These are phyloP conservation scores for Ceratina japonica DNA, from an alignment of 1,140 invertebrate species.

Conservation along the genomic window DNA sequence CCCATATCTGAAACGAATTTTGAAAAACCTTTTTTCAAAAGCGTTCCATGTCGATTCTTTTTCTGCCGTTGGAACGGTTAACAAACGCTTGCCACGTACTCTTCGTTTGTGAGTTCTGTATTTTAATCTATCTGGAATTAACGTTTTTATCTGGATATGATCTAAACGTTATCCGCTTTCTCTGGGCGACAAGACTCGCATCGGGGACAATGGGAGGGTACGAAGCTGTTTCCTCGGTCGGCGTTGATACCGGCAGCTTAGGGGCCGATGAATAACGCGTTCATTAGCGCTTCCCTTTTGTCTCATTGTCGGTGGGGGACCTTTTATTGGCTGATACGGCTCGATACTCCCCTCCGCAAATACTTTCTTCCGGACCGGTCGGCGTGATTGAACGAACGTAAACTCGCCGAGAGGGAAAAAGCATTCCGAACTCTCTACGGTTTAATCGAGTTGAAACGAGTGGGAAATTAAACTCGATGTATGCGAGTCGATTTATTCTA, in stretches of 20 bases:
- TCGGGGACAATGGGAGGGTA: background rate
- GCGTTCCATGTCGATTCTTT: no score
- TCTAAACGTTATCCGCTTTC: background rate
- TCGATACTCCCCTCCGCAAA: constrained; percentile 1
- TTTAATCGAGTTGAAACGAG: background rate
- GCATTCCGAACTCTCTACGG: no score
- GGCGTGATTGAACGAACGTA: background rate
- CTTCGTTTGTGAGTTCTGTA: no score
- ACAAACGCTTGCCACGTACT: no score
- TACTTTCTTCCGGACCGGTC: background rate
- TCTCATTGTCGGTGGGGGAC: background rate
- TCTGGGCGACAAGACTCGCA: background rate
- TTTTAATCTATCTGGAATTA: background rate
- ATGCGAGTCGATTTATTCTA: no score
- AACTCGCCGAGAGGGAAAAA: background rate
- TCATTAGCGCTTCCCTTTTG: constrained; percentile 17
- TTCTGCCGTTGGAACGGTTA: no score
- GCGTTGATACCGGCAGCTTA: background rate
- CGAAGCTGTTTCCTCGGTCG: background rate
- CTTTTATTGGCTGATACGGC: background rate
- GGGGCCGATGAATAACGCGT: constrained; percentile 19
- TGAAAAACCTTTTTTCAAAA: no score
- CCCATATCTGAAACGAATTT: background rate
- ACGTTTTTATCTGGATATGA: background rate
- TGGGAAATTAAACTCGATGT: constrained; percentile 4